A percentile compares a stretch with the other conserved stretches of the same genome.
phyloP scores from a whole-genome alignment of 2,113 vertebrate genomes.

The Chloropsis cyanopogon region DNA sequence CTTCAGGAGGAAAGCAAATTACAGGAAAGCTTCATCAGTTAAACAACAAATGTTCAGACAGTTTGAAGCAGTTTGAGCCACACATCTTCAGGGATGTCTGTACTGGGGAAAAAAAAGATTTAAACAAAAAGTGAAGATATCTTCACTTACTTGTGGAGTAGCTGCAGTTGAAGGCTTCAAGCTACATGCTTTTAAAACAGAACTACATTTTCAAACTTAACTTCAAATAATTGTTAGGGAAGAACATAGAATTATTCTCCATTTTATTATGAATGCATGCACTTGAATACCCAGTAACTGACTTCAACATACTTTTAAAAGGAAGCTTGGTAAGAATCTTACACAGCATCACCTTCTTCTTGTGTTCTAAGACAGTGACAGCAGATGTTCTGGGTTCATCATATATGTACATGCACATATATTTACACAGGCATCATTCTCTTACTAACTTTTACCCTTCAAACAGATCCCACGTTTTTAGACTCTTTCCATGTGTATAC shows the following conservation, averaged over 20 bases:
- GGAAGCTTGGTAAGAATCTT: background rate
- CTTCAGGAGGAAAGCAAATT: background rate
- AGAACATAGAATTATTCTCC: background rate
- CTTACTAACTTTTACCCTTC: background rate
- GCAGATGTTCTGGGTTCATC: background rate
- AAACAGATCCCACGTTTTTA: background rate
- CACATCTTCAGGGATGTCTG: constrained; percentile 19
- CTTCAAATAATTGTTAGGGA: background rate
- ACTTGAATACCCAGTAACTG: background rate
- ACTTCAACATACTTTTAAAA: background rate
- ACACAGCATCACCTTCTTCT: background rate
- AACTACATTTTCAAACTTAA: background rate
- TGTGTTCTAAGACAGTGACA: background rate
- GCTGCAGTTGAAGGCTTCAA: background rate
- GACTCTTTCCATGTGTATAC: background rate
- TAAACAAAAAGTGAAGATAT: background rate
- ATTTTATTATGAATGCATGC: background rate
- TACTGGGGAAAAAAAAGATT: background rate
- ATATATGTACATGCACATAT: background rate
- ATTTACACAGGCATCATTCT: background rate
- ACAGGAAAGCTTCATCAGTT: constrained; percentile 10
- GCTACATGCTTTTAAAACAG: background rate
- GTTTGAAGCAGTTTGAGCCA: background rate
- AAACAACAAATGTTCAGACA: background rate
- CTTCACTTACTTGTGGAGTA: background rate